Conservation (phyloP, 2,888 invertebrate genomes). For the Meta bourneti region DNA sequence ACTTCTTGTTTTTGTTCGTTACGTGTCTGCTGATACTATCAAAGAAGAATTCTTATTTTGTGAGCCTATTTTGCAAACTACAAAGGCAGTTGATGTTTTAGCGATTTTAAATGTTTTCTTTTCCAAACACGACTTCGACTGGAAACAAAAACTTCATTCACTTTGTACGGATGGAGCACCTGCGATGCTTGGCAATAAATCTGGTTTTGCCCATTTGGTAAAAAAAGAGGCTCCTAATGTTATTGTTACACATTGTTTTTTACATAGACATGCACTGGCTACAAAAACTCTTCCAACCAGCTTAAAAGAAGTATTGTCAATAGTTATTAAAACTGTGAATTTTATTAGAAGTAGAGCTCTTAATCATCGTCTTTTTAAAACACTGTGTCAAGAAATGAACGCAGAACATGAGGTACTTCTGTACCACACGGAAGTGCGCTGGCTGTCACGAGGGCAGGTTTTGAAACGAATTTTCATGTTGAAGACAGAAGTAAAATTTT, state of each 20-base stretch:
- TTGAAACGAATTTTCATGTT: constrained; percentile 65
- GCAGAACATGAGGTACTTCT: constrained; percentile 59
- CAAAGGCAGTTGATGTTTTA: too few relatives aligned
- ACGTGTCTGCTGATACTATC: constrained; percentile 54
- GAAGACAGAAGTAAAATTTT: constrained; percentile 60
- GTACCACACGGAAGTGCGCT: constrained; percentile 63
- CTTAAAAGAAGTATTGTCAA: constrained; percentile 65
- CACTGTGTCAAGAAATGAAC: constrained; percentile 59
- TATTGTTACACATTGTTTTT: too few relatives aligned
- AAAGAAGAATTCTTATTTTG: constrained; percentile 68
- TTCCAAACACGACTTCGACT: background rate
- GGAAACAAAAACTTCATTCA: too few relatives aligned
- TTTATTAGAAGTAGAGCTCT: constrained; percentile 63
- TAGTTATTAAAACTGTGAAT: constrained; percentile 56
- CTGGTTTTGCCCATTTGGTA: too few relatives aligned
- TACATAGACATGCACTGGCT: constrained; percentile 53
- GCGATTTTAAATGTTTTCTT: too few relatives aligned
- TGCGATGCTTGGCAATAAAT: too few relatives aligned
- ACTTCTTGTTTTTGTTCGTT: constrained; percentile 61
- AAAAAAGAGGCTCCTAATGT: too few relatives aligned
- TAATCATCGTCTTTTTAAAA: constrained; percentile 66
- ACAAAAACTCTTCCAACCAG: constrained; percentile 66
- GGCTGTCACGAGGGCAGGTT: constrained; percentile 61
- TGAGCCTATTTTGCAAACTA: background rate
- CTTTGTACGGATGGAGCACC: too few relatives aligned